A percentile compares a stretch with the other conserved stretches of the same genome.
Evolutionary conservation across 2,797 vertebrate species (phyloP).

Genomic region (Limnodromus scolopaceus): DNA sequence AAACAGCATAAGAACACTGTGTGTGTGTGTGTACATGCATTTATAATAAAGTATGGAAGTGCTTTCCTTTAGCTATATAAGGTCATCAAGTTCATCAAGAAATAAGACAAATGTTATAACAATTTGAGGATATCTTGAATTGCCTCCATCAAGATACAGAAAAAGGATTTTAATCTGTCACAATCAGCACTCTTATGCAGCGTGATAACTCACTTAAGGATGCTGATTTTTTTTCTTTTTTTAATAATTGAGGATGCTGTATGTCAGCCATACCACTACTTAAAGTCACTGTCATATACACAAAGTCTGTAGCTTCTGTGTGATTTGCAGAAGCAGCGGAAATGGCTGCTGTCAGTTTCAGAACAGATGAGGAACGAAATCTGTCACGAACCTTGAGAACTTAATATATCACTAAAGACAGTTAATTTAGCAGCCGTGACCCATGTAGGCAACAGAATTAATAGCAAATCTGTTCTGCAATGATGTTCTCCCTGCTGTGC

Average conservation of each 20-base stretch:
- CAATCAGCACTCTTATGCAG: not conserved
- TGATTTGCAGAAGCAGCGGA: slow-evolving; percentile 44
- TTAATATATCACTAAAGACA: slow-evolving; percentile 81
- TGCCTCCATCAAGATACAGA: not conserved
- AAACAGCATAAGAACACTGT: not conserved
- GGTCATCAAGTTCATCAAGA: not conserved
- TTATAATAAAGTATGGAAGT: not conserved
- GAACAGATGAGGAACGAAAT: slow-evolving; percentile 61
- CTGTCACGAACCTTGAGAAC: slow-evolving; percentile 73
- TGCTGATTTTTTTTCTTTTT: slow-evolving; percentile 21
- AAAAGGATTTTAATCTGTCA: not conserved
- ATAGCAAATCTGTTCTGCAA: slow-evolving; percentile 53
- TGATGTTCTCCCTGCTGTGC: not conserved
- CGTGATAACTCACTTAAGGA: not conserved
- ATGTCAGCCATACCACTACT: not conserved
- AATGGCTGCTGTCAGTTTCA: slow-evolving; percentile 65
- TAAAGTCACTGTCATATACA: slow-evolving; percentile 54
- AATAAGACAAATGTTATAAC: not conserved
- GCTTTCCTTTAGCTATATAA: not conserved
- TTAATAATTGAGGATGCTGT: slow-evolving; percentile 5
- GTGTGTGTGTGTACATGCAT: not conserved
- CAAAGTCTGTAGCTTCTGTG: not conserved
- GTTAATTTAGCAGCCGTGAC: slow-evolving; percentile 75
- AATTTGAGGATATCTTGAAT: not conserved
- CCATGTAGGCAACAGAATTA: slow-evolving; percentile 70